Conservation (phyloP, 2,888 invertebrate genomes). For the Campoletis raptor region DNA sequence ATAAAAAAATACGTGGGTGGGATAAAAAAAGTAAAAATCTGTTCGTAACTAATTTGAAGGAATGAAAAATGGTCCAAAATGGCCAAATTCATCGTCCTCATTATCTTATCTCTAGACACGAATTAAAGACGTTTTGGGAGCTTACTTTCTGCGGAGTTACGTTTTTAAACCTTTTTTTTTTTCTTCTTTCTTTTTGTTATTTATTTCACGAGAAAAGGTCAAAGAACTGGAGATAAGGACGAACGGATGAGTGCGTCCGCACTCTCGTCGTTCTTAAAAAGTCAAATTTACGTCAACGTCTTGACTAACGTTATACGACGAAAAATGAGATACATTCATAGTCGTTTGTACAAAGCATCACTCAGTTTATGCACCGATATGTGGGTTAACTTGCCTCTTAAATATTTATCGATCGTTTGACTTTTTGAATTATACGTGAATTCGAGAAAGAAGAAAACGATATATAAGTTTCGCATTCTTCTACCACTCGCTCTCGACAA, state of each 20-base stretch:
- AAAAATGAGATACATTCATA: conserved; percentile 17
- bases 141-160: not conserved
- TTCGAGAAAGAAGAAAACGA: not conserved
- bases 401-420: conserved; percentile 74
- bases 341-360: conserved; percentile 10
- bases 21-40: not conserved
- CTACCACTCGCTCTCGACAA: not conserved
- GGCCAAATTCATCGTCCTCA: conserved; percentile 29
- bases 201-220: conserved; percentile 45
- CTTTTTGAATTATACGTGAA: conserved; percentile 30
- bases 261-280: conserved; percentile 47
- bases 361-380: conserved; percentile 72
- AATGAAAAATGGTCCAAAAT: conserved; percentile 18
- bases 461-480: not conserved
- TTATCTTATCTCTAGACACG: conserved; percentile 35
- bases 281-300: conserved; percentile 42
- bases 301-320: not conserved
- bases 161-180: conserved; percentile 10
- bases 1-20: not conserved
- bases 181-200: not conserved
- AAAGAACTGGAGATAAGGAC: conserved; percentile 59
- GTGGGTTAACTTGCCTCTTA: conserved; percentile 77
- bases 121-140: conserved; percentile 34
- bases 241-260: conserved; percentile 21
- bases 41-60: not conserved